Evolutionary conservation across 2,797 vertebrate genomes (phyloP).

Genomic region (Moxostoma hubbsi): DNA sequence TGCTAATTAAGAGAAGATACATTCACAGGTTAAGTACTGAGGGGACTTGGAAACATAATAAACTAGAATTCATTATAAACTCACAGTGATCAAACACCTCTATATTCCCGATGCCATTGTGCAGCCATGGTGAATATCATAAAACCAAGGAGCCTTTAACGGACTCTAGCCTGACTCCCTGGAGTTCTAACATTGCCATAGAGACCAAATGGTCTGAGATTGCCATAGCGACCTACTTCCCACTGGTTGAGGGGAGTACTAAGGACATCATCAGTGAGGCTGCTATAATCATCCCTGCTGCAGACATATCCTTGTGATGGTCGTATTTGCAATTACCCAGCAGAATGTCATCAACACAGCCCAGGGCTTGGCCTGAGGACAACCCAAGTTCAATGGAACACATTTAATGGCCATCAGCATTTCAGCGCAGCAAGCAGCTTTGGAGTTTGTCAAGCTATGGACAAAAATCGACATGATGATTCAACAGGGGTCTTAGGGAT

Average conservation of each 20-base stretch:
- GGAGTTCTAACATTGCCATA: conserved; percentile 42
- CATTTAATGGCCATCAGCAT: conserved; percentile 59
- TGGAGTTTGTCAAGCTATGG: conserved; percentile 38
- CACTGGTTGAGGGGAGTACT: conserved; percentile 46
- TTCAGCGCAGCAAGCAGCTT: conserved; percentile 39
- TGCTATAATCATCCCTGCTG: conserved; percentile 50
- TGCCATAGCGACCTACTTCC: conserved; percentile 40
- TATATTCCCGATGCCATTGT: conserved; percentile 4
- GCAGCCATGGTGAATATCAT: background rate
- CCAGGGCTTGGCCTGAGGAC: conserved; percentile 56
- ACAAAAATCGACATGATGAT: conserved; percentile 26
- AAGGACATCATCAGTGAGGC: conserved; percentile 46
- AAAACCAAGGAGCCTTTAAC: conserved; percentile 2
- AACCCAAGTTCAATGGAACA: conserved; percentile 49
- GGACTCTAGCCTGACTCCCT: conserved; percentile 21
- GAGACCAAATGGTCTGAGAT: conserved; percentile 34
- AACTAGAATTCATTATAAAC: conserved; percentile 25
- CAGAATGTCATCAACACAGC: conserved; percentile 52
- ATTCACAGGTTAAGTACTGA: conserved; percentile 67
- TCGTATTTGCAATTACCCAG: conserved; percentile 54
- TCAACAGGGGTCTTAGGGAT: conserved; percentile 8
- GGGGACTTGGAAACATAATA: conserved; percentile 50
- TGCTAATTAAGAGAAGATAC: conserved; percentile 67
- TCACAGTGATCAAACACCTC: conserved; percentile 18
- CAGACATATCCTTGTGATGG: conserved; percentile 57